Percentiles rank a stretch among this genome's conserved stretches.
phyloP scores from a whole-genome alignment of 2,888 invertebrate species.

The Catocala sponsa region DNA sequence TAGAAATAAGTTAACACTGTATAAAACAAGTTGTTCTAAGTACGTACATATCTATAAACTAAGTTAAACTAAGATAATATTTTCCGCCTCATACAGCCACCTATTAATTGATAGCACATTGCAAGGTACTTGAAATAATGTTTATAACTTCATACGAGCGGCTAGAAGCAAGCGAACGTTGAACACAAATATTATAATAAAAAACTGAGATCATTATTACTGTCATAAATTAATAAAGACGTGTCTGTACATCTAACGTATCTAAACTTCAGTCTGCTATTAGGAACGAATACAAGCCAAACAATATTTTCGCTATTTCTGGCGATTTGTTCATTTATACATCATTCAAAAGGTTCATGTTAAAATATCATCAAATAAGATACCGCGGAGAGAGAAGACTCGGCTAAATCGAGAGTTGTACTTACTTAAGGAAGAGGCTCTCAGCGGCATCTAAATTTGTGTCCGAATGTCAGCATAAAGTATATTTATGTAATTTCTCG shows the following conservation, averaged over 20 bases:
- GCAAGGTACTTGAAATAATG: neutral
- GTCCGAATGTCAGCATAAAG: conserved; percentile 5
- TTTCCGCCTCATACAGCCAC: neutral
- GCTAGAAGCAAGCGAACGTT: conserved; percentile 7
- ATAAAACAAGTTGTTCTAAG: too few species aligned
- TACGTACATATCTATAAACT: too few species aligned
- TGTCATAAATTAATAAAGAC: conserved; percentile 29
- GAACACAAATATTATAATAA: conserved; percentile 19
- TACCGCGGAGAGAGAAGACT: too few species aligned
- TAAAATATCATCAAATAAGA: neutral
- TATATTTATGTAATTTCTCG: conserved; percentile 15
- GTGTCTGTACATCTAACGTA: conserved; percentile 34
- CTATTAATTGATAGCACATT: neutral
- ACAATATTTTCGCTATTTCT: conserved; percentile 31
- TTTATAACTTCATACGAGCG: conserved; percentile 4
- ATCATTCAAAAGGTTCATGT: conserved; percentile 25
- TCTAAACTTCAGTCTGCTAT: conserved; percentile 32
- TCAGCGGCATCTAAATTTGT: neutral
- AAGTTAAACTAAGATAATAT: neutral
- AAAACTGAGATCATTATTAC: conserved; percentile 18
- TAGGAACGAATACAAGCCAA: conserved; percentile 31
- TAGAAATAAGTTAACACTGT: too few species aligned
- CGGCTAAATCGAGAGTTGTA: neutral
- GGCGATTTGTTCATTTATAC: conserved; percentile 24
- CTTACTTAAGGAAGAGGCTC: neutral